phyloP scores from a whole-genome alignment of 1,140 invertebrate species.

The Eufriesea mexicana region DNA sequence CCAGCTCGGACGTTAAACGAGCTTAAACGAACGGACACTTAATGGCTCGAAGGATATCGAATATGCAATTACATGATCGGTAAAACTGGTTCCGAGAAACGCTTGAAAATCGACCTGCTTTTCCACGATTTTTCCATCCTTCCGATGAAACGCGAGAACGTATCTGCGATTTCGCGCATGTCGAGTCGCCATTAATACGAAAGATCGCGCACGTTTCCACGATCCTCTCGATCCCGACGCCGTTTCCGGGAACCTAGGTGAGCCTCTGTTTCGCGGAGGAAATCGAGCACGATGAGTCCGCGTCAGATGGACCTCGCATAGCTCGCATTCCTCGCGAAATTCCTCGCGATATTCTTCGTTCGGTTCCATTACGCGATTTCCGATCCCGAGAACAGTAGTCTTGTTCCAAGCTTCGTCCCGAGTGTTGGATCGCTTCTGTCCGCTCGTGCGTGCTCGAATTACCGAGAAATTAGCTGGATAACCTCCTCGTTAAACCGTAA shows the following conservation, averaged over 20 bases:
- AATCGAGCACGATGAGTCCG: conserved; percentile 6
- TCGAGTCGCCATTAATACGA: not conserved
- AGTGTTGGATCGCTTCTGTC: too few relatives aligned
- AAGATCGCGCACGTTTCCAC: not conserved
- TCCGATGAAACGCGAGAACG: not conserved
- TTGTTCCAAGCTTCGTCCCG: too few relatives aligned
- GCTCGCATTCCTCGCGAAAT: conserved; percentile 16
- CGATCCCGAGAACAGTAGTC: not conserved
- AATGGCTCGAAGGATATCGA: not conserved
- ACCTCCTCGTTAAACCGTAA: not conserved
- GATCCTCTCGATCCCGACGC: not conserved
- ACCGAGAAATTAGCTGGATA: not conserved
- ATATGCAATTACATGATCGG: conserved; percentile 13
- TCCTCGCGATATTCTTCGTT: too few relatives aligned
- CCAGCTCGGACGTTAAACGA: not conserved
- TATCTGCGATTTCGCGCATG: not conserved
- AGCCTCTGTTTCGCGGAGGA: not conserved
- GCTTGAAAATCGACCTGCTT: not conserved
- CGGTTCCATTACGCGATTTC: not conserved
- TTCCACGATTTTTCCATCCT: not conserved
- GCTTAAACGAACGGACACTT: not conserved
- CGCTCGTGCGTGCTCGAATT: not conserved
- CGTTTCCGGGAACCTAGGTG: conserved; percentile 25
- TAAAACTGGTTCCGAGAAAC: conserved; percentile 18
- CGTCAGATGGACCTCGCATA: not conserved